Evolutionary conservation across 2,113 vertebrate species (phyloP), one percentile per base, ranked within the genome.

Genomic region (Scartelaos histophorus): DNA sequence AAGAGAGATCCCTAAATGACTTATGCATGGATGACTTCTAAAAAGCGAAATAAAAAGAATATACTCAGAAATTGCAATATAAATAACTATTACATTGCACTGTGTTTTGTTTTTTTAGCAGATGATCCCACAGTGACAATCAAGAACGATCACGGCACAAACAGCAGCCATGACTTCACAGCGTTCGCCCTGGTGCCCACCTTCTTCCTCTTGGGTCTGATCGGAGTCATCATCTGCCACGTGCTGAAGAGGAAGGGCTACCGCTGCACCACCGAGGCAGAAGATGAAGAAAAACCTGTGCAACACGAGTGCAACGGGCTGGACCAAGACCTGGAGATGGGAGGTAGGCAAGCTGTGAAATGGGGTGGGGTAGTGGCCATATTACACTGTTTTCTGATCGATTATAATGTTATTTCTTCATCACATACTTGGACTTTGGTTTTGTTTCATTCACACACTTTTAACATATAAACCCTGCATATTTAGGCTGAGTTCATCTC

Each of bases 191-290:
- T 99, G 71, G 95, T 99, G 84, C 95, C 95, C 0, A 74, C 95
- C 57, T 98, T 97, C 92, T 98, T 99, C 88, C 88, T 98, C 53
- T 94, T 96, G 89, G 97, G 98, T 34, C 94, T 99, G 22, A 74
- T 96, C 34, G 98, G 98, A 0, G 93, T 98, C 70, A 86, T 98
- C 25, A 95, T 99, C 93, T 98, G 98, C 78, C 96, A 98, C 70
- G 75, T 98, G 68, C 89, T 99, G 66, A 96, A 97, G 92, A 96
- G 92, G 82, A 98, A 96, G 80, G 97, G 98, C 53, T 99, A 98
- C 86, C 95, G 96, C 17, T 98, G 97, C 89, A 99, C 96, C 22
- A 98, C 97, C 0, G 95, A 97, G 71, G 90, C 93, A 0, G 93
- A 96, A 67, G 84, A 94, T 51, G 11, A 46, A 4, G 64, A 66